Evolutionary conservation across 2,797 vertebrate species (phyloP).

Genomic region (Todus mexicanus): DNA sequence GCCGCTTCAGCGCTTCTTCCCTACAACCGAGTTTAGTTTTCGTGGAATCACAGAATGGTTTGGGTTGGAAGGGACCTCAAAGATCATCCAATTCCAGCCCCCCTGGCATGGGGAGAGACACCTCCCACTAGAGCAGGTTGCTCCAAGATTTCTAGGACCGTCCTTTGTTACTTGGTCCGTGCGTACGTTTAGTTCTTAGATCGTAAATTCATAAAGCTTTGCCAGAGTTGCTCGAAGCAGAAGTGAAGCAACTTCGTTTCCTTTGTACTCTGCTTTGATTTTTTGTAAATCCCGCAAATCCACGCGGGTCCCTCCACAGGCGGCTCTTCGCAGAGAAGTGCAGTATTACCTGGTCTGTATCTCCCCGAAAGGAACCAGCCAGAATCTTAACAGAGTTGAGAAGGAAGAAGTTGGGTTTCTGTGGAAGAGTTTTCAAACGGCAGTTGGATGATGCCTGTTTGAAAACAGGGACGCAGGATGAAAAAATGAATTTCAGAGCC

Average conservation of each 20-base stretch:
- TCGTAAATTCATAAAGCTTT: background rate
- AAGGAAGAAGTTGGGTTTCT: background rate
- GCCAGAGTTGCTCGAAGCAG: background rate
- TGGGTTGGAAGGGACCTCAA: no score
- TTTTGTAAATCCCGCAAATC: background rate
- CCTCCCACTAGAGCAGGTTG: no score
- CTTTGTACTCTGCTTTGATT: background rate
- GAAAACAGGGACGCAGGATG: background rate
- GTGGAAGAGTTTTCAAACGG: background rate
- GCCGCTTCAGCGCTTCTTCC: background rate
- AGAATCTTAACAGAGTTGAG: background rate
- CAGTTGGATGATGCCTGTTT: background rate
- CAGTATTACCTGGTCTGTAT: fast-evolving
- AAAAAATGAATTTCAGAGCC: fast-evolving
- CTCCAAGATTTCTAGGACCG: no score
- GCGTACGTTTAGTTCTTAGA: background rate
- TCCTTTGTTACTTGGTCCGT: background rate
- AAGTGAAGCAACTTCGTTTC: background rate
- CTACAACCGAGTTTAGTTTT: background rate
- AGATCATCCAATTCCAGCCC: no score
- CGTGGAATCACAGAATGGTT: no score
- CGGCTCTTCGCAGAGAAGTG: background rate
- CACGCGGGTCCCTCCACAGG: fast-evolving
- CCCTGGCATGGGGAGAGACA: no score
- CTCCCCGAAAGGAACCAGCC: background rate